Evolutionary conservation across 2,888 invertebrate genomes (phyloP), one percentile per base, ranked within the genome.

Genomic region (Chymomyza amoena): DNA sequence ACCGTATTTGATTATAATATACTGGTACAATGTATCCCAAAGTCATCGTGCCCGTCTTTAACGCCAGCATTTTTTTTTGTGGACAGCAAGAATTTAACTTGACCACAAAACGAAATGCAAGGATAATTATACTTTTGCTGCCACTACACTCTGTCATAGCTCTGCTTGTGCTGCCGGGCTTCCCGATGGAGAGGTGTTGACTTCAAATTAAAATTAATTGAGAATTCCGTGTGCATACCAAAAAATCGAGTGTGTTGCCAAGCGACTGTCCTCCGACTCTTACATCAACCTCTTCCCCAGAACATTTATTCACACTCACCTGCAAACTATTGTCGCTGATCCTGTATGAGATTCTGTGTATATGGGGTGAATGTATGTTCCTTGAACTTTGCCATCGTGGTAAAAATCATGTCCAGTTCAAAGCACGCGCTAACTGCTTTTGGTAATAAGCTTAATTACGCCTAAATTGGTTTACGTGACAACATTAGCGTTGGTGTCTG

Each of bases 151-250:
- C 54, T 54, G 18, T n/a, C 18, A 15, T 16, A 54, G 15, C 18
- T 54, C 18, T 16, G 1, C 52, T 16, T 16, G 16, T 54, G n/a
- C 52, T 4, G 7, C 18, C 2, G 52, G 18, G 0, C 52, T 54
- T 16, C 52, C 51, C 4, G 74, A 76, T 74, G 76, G 76, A 62
- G n/a, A 89, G 89, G 89, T 89, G 89, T 89, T 89, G 89, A 89
- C 88, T 88, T 77, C 82, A 88, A 89, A 89, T 88, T 89, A 89
- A 89, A 89, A 89, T 89, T 88, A 89, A 89, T 89, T 89, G 86
- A 83, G 82, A 88, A 89, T 89, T 89, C 89, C 81, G 69, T 70
- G 80, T 80, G 85, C 89, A 87, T 89, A 85, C 77, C 75, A 78
- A 76, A 78, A 76, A 79, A 57, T 20, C 68, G 73, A 76, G 76